Evolutionary conservation across 2,797 vertebrate genomes (phyloP).

Genomic region (Girardinus metallicus): DNA sequence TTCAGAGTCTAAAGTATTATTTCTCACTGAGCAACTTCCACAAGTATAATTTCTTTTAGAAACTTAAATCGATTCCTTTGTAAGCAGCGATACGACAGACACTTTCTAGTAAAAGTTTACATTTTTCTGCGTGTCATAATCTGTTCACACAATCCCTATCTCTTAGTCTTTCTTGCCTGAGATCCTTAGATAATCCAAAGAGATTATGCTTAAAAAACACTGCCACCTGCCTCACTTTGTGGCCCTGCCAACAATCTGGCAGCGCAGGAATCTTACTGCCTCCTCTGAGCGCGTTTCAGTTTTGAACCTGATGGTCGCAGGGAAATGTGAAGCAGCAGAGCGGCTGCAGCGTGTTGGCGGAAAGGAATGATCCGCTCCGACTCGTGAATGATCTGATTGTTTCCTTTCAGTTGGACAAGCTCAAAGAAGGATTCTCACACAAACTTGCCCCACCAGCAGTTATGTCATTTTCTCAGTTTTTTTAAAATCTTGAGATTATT

Average conservation of each 20-base stretch:
- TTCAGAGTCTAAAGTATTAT: too few species aligned
- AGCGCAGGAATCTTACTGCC: not conserved
- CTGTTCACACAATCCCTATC: conserved; percentile 27
- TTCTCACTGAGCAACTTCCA: not conserved
- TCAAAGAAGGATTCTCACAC: conserved; percentile 24
- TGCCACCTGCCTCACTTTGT: not conserved
- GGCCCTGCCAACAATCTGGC: not conserved
- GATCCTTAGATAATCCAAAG: conserved; percentile 38
- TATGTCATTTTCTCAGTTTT: conserved; percentile 15
- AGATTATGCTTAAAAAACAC: conserved; percentile 15
- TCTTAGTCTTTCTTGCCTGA: conserved; percentile 7
- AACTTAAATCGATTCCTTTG: not conserved
- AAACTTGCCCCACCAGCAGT: conserved; percentile 25
- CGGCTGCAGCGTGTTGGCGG: conserved; percentile 67
- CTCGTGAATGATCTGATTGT: conserved; percentile 77
- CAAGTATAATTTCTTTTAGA: not conserved
- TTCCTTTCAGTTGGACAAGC: conserved; percentile 50
- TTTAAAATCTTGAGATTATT: conserved; percentile 25
- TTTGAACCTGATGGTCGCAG: conserved; percentile 24
- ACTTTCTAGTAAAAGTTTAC: not conserved
- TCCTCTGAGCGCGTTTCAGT: conserved; percentile 9
- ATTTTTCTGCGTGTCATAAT: not conserved
- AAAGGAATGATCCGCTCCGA: conserved; percentile 59
- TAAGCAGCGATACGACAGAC: not conserved
- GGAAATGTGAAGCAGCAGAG: conserved; percentile 24